Base-by-base conservation (phyloP, 2,113 vertebrate species). In the Bufo bufo region DNA sequence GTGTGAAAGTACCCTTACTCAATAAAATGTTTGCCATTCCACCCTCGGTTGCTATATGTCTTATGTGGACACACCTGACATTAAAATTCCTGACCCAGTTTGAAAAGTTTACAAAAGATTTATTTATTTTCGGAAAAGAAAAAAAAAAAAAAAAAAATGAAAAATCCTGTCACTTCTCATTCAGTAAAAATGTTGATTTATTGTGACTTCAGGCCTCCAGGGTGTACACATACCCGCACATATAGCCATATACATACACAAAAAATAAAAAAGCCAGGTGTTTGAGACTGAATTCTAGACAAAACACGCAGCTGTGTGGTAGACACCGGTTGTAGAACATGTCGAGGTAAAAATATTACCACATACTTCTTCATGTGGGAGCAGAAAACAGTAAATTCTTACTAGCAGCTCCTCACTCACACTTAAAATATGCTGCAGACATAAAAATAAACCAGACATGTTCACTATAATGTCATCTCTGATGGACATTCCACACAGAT, bases 1-100 rank as follows among this genome's bases (percentile, higher is more conserved):
- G 33, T 33, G 33, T 1, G 33, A 33, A 33, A 33, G 33, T 33
- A 10, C 17, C 8, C 14, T 78, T 10, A 2, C 11, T 56, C n/a
- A 8, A 56, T 3, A 47, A 47, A 50, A 59, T 10, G 2, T 14
- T 33, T 6, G 33, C 6, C 20, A 66, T 50, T 66, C 63, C 47
- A 3, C 45, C 23, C 85, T 20, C 3, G 90, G 90, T 92, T 91
- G 91, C 90, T 91, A 91, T 90, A 90, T 87, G 92, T 92, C 93
- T 94, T 92, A 93, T 90, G 92, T 91, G 92, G 91, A 91, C 92
- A 93, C 90, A 86, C 92, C 91, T 91, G 91, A 94, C 91, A 92
- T 92, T 92, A 91, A 92, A 90, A 92, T 92, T 93, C 92, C 91
- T 92, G 89, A 71, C 77, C 61, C 52, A 58, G 45, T 58, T 54